Evolutionary conservation across 2,113 vertebrate species (phyloP), one percentile per base, ranked within the genome.

Genomic region (Bufo bufo): DNA sequence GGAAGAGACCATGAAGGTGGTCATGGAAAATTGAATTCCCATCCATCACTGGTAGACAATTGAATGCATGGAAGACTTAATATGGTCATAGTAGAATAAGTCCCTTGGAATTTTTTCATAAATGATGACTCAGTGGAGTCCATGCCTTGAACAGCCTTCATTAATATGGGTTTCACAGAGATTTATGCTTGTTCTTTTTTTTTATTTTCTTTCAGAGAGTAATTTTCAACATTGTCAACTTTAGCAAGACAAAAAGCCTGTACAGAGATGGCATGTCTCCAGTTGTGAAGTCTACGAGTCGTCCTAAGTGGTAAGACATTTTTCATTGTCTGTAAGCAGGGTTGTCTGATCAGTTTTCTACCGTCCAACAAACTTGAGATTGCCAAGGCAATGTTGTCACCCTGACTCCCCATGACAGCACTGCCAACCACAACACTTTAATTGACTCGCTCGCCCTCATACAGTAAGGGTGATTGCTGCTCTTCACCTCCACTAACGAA

Each of bases 221-320:
- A 43, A 99, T 99, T 93, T 99, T 99, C 94, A 99, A 99, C 82
- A 95, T 99, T 0, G 98, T 99, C 90, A 99, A 99, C 96, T 99
- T 99, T 94, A 99, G 98, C 90, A 99, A 99, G 95, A 99, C 98
- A 86, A 99, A 99, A 94, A 99, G 98, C 91, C 96, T 99, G 85
- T 99, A 99, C 61, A 95, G 98, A 94, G 98, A 99, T 91, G 98
- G 98, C 54, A 99, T 99, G 98, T 95, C 98, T 85, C 98, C 98
- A 11, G 95, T 99, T 91, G 97, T 99, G 90, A 99, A 99, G 94
- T 99, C 98, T 49, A 98, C 97, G 85, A 99, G 97, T 93, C 93
- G 97, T 88, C 96, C 97, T 16, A 99, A 98, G 95, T 99, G 98
- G 98, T 99, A 90, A 95, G 94, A 92, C 83, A 43, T 45, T 43